Base-by-base conservation (phyloP, 2,113 vertebrate species). In the Okapia johnstoni region DNA sequence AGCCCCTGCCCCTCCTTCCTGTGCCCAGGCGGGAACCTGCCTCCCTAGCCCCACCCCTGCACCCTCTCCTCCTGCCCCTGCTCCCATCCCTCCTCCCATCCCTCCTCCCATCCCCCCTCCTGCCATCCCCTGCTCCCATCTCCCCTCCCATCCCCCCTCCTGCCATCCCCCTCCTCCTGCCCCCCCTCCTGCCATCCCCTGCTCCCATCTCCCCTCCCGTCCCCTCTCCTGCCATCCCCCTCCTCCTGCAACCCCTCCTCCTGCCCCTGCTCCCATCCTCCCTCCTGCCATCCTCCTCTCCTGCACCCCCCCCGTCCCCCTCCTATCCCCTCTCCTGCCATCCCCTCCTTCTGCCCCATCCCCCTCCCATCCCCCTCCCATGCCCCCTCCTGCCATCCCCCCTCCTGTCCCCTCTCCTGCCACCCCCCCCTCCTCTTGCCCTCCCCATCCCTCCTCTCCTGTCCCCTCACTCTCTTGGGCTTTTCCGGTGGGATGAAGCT, bases 21-120 rank as follows among this genome's bases (percentile, higher is more conserved):
- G 66, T 23, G 10, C 55, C 25, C 54, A 61, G 33, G 7, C 1
- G 25, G n/a, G 40, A 13, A 10, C 7, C 6, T 43, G 50, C 19
- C 23, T 63, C n/a, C 1, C 21, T 46, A 26, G 7, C 4, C 7
- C 4, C 13, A 5, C 17, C 11, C 11, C 43, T 86, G 2, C 5
- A 36, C 13, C 25, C 16, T 6, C 16, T 8, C 12, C 1, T 21
- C 3, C 28, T 2, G 6, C 19, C 21, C 7, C 57, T n/a, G 28
- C 14, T 52, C 50, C 21, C 16, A 9, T 1, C 33, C 25, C 40
- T 4, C 40, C 40, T 40, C 40, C 40, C 40, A 40, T 40, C 25
- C 12, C 33, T 36, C 28, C 11, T 5, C 48, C 25, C 40, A 40
- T 21, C 40, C 40, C 3, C 40, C 40, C 40, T 40, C 40, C 40